A percentile compares a stretch with the other conserved stretches of the same genome.
phyloP scores from a whole-genome alignment of 1,140 invertebrate genomes.

The Propsilocerus akamusi region DNA sequence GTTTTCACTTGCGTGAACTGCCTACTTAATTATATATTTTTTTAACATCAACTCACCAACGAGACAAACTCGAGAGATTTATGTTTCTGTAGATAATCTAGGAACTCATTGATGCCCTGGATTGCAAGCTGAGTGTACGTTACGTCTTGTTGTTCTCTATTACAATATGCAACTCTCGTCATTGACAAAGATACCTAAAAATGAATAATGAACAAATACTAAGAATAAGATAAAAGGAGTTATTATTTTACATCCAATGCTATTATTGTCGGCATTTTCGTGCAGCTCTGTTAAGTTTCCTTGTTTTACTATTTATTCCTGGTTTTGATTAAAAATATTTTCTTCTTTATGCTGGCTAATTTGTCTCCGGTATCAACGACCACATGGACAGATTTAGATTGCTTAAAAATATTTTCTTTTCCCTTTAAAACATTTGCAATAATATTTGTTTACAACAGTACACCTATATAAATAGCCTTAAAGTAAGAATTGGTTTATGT shows the following conservation, averaged over 20 bases:
- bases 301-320: too few species aligned
- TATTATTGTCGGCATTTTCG: slow-evolving; percentile 66
- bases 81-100: slow-evolving; percentile 65
- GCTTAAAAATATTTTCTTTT: too few species aligned
- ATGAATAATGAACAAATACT: background rate
- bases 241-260: slow-evolving; percentile 34
- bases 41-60: slow-evolving; percentile 32
- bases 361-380: too few species aligned
- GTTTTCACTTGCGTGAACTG: background rate
- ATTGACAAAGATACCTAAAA: slow-evolving; percentile 46
- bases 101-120: slow-evolving; percentile 62
- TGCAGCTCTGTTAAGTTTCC: too few species aligned
- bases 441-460: too few species aligned
- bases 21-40: background rate
- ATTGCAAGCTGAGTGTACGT: slow-evolving; percentile 55
- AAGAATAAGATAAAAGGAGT: background rate
- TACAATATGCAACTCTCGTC: slow-evolving; percentile 39
- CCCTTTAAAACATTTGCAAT: too few species aligned
- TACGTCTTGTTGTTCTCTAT: slow-evolving; percentile 30
- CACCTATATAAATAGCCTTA: too few species aligned
- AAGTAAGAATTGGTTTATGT: too few species aligned
- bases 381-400: too few species aligned
- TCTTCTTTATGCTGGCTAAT: too few species aligned
- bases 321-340: too few species aligned
- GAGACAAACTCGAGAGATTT: slow-evolving; percentile 81